A percentile compares a stretch with the other conserved stretches of the same genome.
These are phyloP conservation scores for Pygathrix nemaeus DNA, from an alignment of 2,113 vertebrate genomes.

Conservation along the genomic window DNA sequence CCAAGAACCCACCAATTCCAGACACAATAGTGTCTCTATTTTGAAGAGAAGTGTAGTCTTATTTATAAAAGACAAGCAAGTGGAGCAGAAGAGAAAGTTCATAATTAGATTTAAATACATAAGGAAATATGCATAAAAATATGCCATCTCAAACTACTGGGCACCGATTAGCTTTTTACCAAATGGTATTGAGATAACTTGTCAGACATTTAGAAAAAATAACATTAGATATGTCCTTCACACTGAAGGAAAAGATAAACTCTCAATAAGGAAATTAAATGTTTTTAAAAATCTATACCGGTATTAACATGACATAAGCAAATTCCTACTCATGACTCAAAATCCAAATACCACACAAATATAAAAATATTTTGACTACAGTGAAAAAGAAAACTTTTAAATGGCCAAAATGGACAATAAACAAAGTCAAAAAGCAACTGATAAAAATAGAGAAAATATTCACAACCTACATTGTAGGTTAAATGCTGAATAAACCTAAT, in stretches of 20 bases:
- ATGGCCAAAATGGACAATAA: neutral
- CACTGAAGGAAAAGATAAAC: neutral
- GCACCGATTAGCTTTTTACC: neutral
- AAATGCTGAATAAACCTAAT: fast-evolving
- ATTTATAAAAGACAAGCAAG: neutral
- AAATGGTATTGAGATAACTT: no score
- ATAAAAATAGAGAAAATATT: neutral
- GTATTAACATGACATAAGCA: neutral
- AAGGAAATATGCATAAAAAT: neutral
- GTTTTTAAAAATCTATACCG: neutral
- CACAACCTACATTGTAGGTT: fast-evolving
- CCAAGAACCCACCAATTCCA: no score
- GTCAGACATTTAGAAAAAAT: neutral
- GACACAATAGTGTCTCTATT: neutral
- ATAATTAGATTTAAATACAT: neutral
- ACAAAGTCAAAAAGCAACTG: neutral
- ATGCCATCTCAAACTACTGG: neutral
- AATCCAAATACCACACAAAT: neutral
- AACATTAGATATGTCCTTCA: no score
- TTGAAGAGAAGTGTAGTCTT: neutral
- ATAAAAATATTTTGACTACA: neutral
- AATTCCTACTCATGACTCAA: neutral
- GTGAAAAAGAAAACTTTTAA: neutral
- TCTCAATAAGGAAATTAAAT: neutral
- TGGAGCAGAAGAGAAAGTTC: neutral